Percentiles rank a stretch among this genome's conserved stretches.
Evolutionary conservation across 2,888 invertebrate genomes (phyloP).

Genomic region (Lysandra bellargus): DNA sequence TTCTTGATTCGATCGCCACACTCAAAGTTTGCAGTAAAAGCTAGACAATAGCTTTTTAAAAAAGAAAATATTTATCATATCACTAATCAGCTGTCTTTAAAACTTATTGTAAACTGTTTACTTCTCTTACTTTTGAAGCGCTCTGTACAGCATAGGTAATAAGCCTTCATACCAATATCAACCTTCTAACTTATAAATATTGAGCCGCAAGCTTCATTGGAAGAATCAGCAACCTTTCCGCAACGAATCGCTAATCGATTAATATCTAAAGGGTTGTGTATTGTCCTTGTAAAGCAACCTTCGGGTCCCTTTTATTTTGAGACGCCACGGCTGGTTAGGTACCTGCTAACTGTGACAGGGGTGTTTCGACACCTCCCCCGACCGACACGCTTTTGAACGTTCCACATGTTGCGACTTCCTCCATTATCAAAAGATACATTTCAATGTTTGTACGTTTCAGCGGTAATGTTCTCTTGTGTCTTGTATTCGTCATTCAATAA

Average conservation of each 20-base stretch:
- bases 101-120: too few relatives aligned
- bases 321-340: conserved; percentile 48
- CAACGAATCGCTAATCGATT: conserved; percentile 15
- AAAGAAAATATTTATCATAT: too few relatives aligned
- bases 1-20: too few relatives aligned
- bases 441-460: neutral
- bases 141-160: neutral
- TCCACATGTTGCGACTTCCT: neutral
- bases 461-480: neutral
- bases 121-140: too few relatives aligned
- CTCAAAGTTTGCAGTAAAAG: too few relatives aligned
- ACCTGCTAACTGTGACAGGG: conserved; percentile 40
- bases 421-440: neutral
- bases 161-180: neutral
- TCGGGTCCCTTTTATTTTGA: conserved; percentile 53
- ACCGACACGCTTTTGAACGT: conserved; percentile 32
- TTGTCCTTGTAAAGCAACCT: conserved; percentile 41
- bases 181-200: neutral
- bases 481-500: neutral
- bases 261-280: conserved; percentile 9
- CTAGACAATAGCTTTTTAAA: too few relatives aligned
- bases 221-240: conserved; percentile 3
- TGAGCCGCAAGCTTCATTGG: neutral
- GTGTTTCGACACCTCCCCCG: conserved; percentile 34
- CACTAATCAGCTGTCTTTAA: too few relatives aligned